Percentiles rank a stretch among this genome's conserved stretches.
phyloP scores from a whole-genome alignment of 2,888 invertebrate species.

The Panopea generosa region DNA sequence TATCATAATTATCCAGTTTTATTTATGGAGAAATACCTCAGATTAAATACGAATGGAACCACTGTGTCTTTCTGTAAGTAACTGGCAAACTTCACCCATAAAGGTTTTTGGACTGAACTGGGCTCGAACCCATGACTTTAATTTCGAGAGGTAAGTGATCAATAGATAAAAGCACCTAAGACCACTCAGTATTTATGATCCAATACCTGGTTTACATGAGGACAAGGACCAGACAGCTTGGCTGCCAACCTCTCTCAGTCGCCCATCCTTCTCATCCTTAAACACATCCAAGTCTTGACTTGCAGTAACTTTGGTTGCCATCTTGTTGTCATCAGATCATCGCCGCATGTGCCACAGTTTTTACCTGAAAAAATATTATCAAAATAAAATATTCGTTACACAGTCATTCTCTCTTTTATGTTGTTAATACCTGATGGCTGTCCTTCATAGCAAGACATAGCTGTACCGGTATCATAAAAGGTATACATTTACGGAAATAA shows the following conservation, averaged over 20 bases:
- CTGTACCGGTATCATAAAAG: too few relatives aligned
- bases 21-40: too few relatives aligned
- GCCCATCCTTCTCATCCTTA: conserved; percentile 88
- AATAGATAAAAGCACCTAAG: too few relatives aligned
- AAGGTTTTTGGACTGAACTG: too few relatives aligned
- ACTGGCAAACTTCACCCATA: too few relatives aligned
- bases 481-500: too few relatives aligned
- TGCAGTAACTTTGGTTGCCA: conserved; percentile 79
- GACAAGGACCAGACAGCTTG: conserved; percentile 99
- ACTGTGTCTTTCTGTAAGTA: too few relatives aligned
- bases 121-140: too few relatives aligned
- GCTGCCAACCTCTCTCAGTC: conserved; percentile 93
- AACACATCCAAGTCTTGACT: conserved; percentile 87
- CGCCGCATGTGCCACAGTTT: not conserved
- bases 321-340: conserved; percentile 25
- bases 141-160: too few relatives aligned
- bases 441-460: not conserved
- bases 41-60: too few relatives aligned
- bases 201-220: conserved; percentile 98
- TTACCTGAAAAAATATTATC: not conserved
- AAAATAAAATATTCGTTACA: not conserved
- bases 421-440: not conserved
- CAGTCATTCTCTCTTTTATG: not conserved
- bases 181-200: too few relatives aligned
- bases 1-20: too few relatives aligned